Evolutionary conservation across 2,113 vertebrate genomes (phyloP), one percentile per base, ranked within the genome.

Genomic region (Carassius auratus): DNA sequence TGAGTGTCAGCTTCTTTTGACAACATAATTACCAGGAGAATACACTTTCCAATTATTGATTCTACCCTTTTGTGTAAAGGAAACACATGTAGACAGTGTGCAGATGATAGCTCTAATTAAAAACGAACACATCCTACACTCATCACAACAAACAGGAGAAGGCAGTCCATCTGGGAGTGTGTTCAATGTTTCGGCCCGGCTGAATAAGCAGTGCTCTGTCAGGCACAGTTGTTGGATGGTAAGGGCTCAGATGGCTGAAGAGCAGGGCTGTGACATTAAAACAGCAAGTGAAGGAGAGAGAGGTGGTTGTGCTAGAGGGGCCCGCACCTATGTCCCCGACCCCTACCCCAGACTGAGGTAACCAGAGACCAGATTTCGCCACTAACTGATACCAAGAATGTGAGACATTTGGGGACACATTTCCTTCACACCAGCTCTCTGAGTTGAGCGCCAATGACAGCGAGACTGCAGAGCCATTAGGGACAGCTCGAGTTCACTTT

Each of bases 381-480:
- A 0, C 81, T 88, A 85, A 74, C 76, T 74, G 77, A 88, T 90
- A 55, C 45, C 9, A 81, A 88, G 82, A 90, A 92, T 90, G 82
- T 64, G 75, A 89, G 90, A 91, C 88, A 89, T 85, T 88, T 78
- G 19, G 89, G 83, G 77, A 76, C 76, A 87, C 83, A 82, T 90
- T 81, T 89, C 88, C 78, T 83, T 48, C 85, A 84, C 68, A 74
- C 81, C 74, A 84, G 59, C 87, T 86, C 80, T 86, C 85, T 48
- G 36, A 5, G 38, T 48, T 68, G 88, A 81, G 89, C 71, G 81
- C 76, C 30, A 62, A 21, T 64, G 48, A 38, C 57, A 79, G 57
- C 6, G 88, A 81, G 87, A 89, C 21, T 77, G 87, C 76, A 68
- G 64, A 62, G 88, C 68, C n/a, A 48, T 48, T 77, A 61, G 48